Conservation (phyloP, 2,113 vertebrate species). For the Laterallus jamaicensis region DNA sequence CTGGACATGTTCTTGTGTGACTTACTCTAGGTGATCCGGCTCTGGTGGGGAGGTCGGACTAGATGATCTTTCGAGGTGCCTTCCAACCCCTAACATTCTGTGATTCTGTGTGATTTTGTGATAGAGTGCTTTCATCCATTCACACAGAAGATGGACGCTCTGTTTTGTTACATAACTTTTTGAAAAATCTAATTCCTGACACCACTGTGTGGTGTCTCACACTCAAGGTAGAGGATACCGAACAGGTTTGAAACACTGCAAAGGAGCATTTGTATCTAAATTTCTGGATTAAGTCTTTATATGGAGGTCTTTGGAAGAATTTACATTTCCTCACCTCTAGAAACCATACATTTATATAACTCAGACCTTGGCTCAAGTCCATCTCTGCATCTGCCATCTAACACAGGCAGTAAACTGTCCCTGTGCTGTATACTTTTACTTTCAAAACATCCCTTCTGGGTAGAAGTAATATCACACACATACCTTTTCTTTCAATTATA, state of each 20-base stretch:
- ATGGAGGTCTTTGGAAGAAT: background rate
- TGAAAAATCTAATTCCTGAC: fast-evolving
- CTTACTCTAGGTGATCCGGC: no score
- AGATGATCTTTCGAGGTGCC: no score
- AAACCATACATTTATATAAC: background rate
- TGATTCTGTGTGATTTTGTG: no score
- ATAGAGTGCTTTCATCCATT: background rate
- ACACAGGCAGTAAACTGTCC: background rate
- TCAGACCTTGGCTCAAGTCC: background rate
- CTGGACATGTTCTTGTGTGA: no score
- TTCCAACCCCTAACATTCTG: no score
- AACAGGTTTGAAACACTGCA: background rate
- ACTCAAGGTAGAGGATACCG: background rate
- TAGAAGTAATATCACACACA: slow-evolving; percentile 30
- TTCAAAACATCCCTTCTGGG: slow-evolving; percentile 50
- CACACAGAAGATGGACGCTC: background rate
- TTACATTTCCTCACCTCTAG: background rate
- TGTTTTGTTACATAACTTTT: background rate
- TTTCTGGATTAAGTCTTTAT: background rate
- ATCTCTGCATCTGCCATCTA: background rate
- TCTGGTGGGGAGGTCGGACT: no score
- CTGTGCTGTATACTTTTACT: slow-evolving; percentile 41
- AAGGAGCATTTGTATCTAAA: background rate
- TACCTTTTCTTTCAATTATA: slow-evolving; percentile 6
- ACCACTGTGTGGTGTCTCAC: background rate